Evolutionary conservation across 2,797 vertebrate species (phyloP).

Genomic region (Falco naumanni): DNA sequence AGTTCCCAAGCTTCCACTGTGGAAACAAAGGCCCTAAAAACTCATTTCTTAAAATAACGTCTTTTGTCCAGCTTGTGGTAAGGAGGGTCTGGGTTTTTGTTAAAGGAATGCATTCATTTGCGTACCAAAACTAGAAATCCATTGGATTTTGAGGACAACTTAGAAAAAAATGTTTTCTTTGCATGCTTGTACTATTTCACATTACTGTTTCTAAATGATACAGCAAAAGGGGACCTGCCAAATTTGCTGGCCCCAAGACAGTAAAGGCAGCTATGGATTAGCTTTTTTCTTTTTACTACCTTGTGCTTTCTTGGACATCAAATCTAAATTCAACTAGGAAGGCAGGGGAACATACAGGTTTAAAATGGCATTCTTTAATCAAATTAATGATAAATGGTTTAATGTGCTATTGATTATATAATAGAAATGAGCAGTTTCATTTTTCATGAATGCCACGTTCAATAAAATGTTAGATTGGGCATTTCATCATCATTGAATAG

Average conservation of each 20-base stretch:
- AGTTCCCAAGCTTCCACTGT: not conserved
- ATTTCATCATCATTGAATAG: conserved; percentile 70
- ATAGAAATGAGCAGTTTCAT: conserved; percentile 71
- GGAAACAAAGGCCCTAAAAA: not conserved
- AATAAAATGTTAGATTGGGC: conserved; percentile 71
- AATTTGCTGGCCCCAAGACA: not conserved
- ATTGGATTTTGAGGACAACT: not conserved
- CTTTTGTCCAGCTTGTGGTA: not conserved
- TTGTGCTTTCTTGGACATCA: not conserved
- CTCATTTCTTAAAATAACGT: not conserved
- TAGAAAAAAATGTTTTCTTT: not conserved
- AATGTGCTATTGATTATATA: conserved; percentile 76
- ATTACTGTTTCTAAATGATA: not conserved
- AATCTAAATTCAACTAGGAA: conserved; percentile 44
- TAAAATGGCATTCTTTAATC: conserved; percentile 58
- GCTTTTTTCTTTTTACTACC: not conserved
- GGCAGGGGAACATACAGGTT: not conserved
- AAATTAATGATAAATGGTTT: conserved; percentile 75
- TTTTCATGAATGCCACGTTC: conserved; percentile 76
- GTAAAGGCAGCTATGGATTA: not conserved
- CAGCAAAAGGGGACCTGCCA: not conserved
- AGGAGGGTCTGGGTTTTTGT: not conserved
- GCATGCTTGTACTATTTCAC: not conserved
- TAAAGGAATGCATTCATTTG: not conserved
- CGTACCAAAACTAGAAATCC: not conserved